Conservation (phyloP, 2,113 vertebrate species). For the Dromiciops gliroides region DNA sequence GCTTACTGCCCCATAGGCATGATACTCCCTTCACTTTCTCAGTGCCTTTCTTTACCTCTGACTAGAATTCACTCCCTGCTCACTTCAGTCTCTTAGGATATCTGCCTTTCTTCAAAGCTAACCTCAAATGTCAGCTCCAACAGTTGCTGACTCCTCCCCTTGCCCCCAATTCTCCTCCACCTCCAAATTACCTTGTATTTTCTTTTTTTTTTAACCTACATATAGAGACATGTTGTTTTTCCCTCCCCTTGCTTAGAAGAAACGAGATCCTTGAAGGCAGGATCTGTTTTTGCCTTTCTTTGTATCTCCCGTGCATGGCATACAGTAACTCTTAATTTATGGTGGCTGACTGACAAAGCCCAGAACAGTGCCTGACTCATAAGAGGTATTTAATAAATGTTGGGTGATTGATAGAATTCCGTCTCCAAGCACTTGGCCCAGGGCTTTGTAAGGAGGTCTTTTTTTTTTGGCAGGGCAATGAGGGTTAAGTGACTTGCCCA, state of each 20-base stretch:
- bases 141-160: not conserved
- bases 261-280: not conserved
- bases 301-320: not conserved
- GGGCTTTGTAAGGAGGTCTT: not conserved
- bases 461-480: too few species aligned
- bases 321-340: not conserved
- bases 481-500: too few species aligned
- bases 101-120: not conserved
- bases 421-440: not conserved
- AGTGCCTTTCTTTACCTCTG: not conserved
- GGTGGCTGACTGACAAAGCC: not conserved
- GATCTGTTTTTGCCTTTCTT: not conserved
- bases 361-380: not conserved
- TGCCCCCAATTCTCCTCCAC: not conserved
- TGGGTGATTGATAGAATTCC: not conserved
- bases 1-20: not conserved
- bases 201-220: not conserved
- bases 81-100: not conserved
- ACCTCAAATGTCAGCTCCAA: not conserved
- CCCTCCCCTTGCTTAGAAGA: not conserved
- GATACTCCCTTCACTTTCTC: not conserved
- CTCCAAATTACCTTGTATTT: not conserved
- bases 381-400: not conserved
- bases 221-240: not conserved
- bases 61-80: not conserved